phyloP scores from a whole-genome alignment of 2,113 vertebrate species.

The Stegostoma tigrinum region DNA sequence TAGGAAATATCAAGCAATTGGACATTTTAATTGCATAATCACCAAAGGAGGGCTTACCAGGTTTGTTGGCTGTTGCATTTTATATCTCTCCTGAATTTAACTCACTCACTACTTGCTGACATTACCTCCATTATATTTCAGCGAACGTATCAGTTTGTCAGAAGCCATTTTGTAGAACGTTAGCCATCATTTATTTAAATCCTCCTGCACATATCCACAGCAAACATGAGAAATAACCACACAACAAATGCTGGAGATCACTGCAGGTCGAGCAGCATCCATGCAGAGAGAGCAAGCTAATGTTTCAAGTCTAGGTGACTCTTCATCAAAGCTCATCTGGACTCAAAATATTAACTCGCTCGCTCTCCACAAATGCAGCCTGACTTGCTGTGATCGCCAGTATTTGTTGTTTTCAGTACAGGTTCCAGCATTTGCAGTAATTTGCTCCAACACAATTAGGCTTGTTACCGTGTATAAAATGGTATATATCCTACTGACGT shows the following conservation, averaged over 20 bases:
- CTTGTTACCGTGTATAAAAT: too few relatives aligned
- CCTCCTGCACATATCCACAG: neutral
- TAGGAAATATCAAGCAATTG: neutral
- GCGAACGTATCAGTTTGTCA: neutral
- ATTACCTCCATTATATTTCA: neutral
- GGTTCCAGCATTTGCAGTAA: too few relatives aligned
- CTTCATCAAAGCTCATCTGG: too few relatives aligned
- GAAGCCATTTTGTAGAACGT: neutral
- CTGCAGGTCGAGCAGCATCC: too few relatives aligned
- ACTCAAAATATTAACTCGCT: too few relatives aligned
- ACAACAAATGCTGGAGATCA: neutral
- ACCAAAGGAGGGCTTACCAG: neutral
- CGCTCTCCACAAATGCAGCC: too few relatives aligned
- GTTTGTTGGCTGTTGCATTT: neutral
- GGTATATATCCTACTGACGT: too few relatives aligned
- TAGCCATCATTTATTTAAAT: slow-evolving; percentile 28
- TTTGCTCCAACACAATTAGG: too few relatives aligned
- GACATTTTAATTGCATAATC: neutral
- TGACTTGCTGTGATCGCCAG: too few relatives aligned
- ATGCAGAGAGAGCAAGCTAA: too few relatives aligned
- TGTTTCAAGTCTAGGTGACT: too few relatives aligned
- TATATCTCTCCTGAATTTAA: neutral
- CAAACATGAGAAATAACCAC: neutral
- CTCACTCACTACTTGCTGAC: neutral
- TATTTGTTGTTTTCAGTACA: too few relatives aligned